Evolutionary conservation across 2,888 invertebrate species (phyloP), one percentile per base, ranked within the genome.

Genomic region (Cosmia pyralina): DNA sequence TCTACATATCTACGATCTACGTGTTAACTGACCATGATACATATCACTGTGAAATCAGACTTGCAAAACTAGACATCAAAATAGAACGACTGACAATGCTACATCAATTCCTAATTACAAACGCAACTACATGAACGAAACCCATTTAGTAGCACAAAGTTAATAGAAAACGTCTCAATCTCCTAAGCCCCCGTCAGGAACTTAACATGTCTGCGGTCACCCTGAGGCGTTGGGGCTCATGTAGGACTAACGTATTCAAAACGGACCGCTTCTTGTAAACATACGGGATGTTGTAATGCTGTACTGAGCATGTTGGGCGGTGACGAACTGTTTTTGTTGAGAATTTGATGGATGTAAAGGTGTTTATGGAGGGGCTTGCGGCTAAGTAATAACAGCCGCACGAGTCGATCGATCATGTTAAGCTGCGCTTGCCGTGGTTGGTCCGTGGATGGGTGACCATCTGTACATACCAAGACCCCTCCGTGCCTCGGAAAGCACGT

Each of bases 201-300:
- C 87, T 89, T 82, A 86, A 87, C 89, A 83, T 90, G 91, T 88
- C 88, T 89, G 92, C 85, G 91, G 92, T 88, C 85, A 80, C 83
- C 87, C 85, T 77, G 85, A 90, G 90, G 88, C 90, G 88, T 88
- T 88, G 86, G 87, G 90, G 90, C 90, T 90, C 89, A 84, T 88
- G 85, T 87, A 86, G 89, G 90, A 89, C 90, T 90, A 88, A 88
- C 87, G 87, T 89, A 88, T 88, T 89, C 88, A 86, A 85, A 81
- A 81, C 82, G 72, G 77, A 84, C 81, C 73, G 65, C 69, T 77
- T 72, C 60, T 46, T 69, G 79, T 73, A 84, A 84, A 84, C 77
- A 88, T 75, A 89, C 79, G 73, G 78, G 11, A 7, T 22, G 52
- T 10, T 76, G 76, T 77, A 63, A 68, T 67, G 63, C 34, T 65